Evolutionary conservation across 2,888 invertebrate genomes (phyloP).

Genomic region (Cheilosia impressa): DNA sequence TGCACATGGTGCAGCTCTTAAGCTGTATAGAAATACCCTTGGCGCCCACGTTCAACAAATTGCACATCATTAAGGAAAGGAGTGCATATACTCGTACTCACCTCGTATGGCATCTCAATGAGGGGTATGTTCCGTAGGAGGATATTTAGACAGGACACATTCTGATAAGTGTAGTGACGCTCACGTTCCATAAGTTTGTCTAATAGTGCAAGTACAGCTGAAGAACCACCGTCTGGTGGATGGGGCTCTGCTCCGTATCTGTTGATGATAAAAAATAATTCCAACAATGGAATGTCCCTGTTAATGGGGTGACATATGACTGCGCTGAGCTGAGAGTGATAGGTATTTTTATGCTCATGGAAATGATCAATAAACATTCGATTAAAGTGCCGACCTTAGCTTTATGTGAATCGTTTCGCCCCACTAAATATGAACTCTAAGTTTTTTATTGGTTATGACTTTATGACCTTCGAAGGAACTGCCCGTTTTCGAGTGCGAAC

Average conservation of each 20-base stretch:
- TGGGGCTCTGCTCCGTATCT: slow-evolving; percentile 88
- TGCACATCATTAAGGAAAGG: slow-evolving; percentile 54
- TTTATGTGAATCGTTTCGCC: no score
- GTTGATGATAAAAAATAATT: slow-evolving; percentile 56
- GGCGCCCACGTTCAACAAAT: slow-evolving; percentile 56
- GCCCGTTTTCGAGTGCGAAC: no score
- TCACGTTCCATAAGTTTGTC: slow-evolving; percentile 87
- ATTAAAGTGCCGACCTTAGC: no score
- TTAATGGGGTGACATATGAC: no score
- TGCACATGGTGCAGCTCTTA: slow-evolving; percentile 11
- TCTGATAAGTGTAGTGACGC: slow-evolving; percentile 88
- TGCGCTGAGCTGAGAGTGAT: no score
- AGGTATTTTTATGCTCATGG: no score
- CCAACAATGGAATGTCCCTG: neutral
- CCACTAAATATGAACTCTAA: no score
- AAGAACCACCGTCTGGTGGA: slow-evolving; percentile 85
- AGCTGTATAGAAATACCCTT: neutral
- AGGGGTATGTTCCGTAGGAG: slow-evolving; percentile 87
- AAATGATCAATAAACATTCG: no score
- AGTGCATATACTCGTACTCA: slow-evolving; percentile 77
- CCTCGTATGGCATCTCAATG: slow-evolving; percentile 85
- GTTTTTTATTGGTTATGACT: no score
- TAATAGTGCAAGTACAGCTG: slow-evolving; percentile 87
- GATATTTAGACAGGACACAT: slow-evolving; percentile 88
- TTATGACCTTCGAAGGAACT: no score